Evolutionary conservation across 2,888 invertebrate genomes (phyloP), one percentile per base, ranked within the genome.

Genomic region (Perdita meconis): DNA sequence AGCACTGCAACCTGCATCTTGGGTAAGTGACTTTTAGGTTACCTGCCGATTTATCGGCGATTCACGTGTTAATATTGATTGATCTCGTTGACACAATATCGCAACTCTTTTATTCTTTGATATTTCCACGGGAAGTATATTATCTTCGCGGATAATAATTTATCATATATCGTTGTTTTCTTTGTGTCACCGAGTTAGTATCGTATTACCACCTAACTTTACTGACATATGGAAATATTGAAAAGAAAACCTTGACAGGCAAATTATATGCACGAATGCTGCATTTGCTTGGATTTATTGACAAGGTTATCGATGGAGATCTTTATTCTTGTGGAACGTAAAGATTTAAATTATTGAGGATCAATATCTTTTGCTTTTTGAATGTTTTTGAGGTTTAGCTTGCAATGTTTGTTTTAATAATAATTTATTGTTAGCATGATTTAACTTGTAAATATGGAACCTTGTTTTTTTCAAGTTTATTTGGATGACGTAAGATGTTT

Each of bases 21-120:
- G 40, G 82, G 82, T 82, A 47, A 82, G 82, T 69, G 10, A 50
- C 10, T 65, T 70, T 73, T 16, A 77, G 63, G 69, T 79, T 70
- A 75, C n/a, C 38, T 34, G 6, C 30, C 26, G 19, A 53, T 51
- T 47, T 30, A 22, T 22, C 19, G 24, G 16, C 8, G 12, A 36
- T 13, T 24, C 2, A 36, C 5, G 22, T 5, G 2, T 16, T 36
- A 4, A 12, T 6, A 16, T 24, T 36, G 40, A 19, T 16, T 0
- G 24, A 19, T 24, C 12, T 1, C 3, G 13, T 5, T n/a, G 8
- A 16, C 19, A 40, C 10, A n/a, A 5, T 13, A 10, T 13, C 0
- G 12, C 6, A 22, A 36, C 4, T 53, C 24, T 26, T 1, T 10
- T 42, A 2, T 30, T 30, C 6, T 2, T 30, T 30, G 30, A 30